Evolutionary conservation across 2,888 invertebrate species (phyloP).

Genomic region (Cryptus viduatorius): DNA sequence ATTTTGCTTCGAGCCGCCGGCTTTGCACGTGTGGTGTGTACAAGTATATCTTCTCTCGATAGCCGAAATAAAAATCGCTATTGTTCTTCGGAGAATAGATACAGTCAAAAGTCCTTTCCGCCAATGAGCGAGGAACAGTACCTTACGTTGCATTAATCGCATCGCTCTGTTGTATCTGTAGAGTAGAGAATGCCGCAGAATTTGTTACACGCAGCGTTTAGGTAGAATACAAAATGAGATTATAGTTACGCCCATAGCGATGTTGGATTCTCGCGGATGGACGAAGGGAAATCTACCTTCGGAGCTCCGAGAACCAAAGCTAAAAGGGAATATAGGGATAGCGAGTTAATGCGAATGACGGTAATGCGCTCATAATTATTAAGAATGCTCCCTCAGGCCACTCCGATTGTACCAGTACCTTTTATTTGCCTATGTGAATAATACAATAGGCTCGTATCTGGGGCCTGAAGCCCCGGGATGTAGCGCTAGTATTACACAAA

Average conservation of each 20-base stretch:
- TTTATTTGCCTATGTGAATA: neutral
- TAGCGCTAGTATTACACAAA: neutral
- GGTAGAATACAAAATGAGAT: neutral
- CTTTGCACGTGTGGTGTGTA: neutral
- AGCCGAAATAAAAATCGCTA: neutral
- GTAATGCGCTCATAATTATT: neutral
- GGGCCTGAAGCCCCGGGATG: neutral
- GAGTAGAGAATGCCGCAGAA: neutral
- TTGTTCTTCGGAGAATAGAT: neutral
- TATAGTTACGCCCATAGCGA: neutral
- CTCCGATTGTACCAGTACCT: neutral
- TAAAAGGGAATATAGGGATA: neutral
- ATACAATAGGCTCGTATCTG: neutral
- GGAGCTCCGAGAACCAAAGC: neutral
- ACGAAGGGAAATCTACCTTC: neutral
- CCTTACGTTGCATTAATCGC: neutral
- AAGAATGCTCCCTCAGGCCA: neutral
- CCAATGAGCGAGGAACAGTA: neutral
- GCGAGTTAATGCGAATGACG: neutral
- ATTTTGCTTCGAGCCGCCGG: conserved; percentile 18
- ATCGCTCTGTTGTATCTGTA: neutral
- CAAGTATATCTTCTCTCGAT: neutral
- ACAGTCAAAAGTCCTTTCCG: no score
- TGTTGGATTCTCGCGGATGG: neutral
- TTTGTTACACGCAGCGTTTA: neutral